These are phyloP conservation scores for Sphyrna mokarran DNA, from an alignment of 2,113 vertebrate genomes.

Conservation along the genomic window DNA sequence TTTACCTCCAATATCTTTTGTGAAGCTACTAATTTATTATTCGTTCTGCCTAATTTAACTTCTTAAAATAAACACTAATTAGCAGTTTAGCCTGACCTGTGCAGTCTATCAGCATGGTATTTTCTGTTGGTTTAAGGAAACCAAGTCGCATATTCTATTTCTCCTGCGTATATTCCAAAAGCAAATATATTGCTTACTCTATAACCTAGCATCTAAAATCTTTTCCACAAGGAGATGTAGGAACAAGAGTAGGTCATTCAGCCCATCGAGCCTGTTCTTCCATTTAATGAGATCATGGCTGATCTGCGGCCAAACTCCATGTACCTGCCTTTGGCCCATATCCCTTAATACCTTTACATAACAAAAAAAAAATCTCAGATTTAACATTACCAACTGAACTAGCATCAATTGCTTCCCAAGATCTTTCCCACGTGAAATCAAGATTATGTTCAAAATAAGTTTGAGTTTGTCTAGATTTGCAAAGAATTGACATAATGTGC, in stretches of 20 bases:
- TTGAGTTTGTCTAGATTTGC: not conserved
- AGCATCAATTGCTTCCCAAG: not conserved
- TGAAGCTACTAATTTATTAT: not conserved
- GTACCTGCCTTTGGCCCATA: too few relatives aligned
- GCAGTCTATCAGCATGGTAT: not conserved
- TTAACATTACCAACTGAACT: too few relatives aligned
- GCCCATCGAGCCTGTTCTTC: too few relatives aligned
- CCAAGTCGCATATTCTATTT: not conserved
- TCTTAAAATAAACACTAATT: not conserved
- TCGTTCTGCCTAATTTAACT: not conserved
- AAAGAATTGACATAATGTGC: not conserved
- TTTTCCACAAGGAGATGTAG: too few relatives aligned
- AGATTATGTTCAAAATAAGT: not conserved
- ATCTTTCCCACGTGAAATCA: not conserved
- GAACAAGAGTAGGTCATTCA: too few relatives aligned
- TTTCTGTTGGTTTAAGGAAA: not conserved
- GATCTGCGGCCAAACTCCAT: too few relatives aligned
- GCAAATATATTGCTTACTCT: not conserved
- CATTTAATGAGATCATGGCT: too few relatives aligned
- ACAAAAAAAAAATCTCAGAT: too few relatives aligned
- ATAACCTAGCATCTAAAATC: not conserved
- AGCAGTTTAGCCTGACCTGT: not conserved
- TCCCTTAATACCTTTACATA: too few relatives aligned
- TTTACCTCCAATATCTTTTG: not conserved
- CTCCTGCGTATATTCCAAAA: not conserved